Conservation (phyloP, 1,140 invertebrate species). For the Papilio helenus region DNA sequence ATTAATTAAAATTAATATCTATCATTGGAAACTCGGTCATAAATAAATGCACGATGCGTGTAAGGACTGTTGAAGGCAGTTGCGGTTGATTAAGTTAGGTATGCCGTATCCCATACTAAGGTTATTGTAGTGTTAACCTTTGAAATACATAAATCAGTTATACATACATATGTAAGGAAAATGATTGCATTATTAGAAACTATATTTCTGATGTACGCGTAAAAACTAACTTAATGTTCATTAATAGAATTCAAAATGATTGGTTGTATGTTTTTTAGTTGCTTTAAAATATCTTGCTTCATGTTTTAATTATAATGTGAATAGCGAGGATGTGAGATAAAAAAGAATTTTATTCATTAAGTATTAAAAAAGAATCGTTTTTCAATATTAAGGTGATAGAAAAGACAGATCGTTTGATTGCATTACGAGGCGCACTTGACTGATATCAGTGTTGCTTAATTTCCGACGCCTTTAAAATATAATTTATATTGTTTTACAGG, state of each 20-base stretch:
- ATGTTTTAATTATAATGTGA: background rate
- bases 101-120: conserved; percentile 17
- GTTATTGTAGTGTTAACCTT: conserved; percentile 16
- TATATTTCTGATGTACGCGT: too few species aligned
- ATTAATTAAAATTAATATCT: conserved; percentile 30
- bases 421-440: background rate
- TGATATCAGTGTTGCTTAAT: background rate
- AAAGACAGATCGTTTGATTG: too few species aligned
- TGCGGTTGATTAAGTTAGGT: conserved; percentile 26
- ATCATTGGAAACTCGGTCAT: conserved; percentile 26
- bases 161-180: background rate
- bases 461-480: background rate
- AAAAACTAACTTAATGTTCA: too few species aligned
- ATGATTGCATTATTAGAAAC: background rate
- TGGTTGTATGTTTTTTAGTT: too few species aligned
- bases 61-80: conserved; percentile 33
- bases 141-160: background rate
- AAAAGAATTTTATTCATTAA: too few species aligned
- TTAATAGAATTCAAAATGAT: too few species aligned
- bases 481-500: background rate
- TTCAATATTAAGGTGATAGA: too few species aligned
- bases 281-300: too few species aligned
- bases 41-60: conserved; percentile 31
- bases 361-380: too few species aligned
- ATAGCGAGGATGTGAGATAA: background rate